Evolutionary conservation across 2,888 invertebrate genomes (phyloP).

Genomic region (Oscheius sp.): DNA sequence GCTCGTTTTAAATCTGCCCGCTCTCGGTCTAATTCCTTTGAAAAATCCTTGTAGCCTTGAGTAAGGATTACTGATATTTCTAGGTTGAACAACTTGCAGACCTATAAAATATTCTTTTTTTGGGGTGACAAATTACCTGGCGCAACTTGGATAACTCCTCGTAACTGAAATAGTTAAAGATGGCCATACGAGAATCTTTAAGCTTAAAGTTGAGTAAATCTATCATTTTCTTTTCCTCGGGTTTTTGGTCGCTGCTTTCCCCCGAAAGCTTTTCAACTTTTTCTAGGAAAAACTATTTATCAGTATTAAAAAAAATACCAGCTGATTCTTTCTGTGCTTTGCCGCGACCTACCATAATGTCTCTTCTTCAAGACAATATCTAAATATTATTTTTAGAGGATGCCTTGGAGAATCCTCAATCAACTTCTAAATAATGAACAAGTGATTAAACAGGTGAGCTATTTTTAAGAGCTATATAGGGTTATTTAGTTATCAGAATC

Average conservation of each 20-base stretch:
- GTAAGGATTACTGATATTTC: neutral
- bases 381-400: slow-evolving; percentile 9
- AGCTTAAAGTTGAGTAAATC: too few species aligned
- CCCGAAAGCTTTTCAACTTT: too few species aligned
- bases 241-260: too few species aligned
- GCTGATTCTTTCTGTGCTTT: too few species aligned
- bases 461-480: neutral
- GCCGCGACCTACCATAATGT: neutral
- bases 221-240: too few species aligned
- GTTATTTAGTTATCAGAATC: slow-evolving; percentile 46
- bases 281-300: neutral
- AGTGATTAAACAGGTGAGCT: slow-evolving; percentile 43
- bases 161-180: too few species aligned
- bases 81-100: neutral
- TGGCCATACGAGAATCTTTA: too few species aligned
- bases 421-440: slow-evolving; percentile 49
- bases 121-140: neutral
- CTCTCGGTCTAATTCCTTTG: neutral
- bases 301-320: neutral
- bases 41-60: neutral
- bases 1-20: neutral
- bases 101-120: slow-evolving; percentile 3
- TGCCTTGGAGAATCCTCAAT: slow-evolving; percentile 43
- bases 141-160: neutral
- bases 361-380: neutral